Conservation (phyloP, 2,888 invertebrate genomes). For the Diadegma fenestrale region DNA sequence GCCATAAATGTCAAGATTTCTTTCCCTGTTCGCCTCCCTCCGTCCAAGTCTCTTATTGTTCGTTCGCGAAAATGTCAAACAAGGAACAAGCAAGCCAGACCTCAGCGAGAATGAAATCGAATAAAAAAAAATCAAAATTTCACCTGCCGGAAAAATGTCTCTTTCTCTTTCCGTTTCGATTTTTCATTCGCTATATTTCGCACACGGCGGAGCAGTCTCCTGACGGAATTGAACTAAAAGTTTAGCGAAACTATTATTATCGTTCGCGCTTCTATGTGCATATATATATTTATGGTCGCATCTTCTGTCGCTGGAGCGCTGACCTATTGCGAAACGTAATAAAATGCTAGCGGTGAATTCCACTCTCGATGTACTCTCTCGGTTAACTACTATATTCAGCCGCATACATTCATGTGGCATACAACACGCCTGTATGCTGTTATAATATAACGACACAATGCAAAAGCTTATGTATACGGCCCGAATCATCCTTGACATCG, state of each 20-base stretch:
- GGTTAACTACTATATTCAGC: slow-evolving; percentile 46
- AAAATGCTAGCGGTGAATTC: slow-evolving; percentile 77
- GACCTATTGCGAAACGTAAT: slow-evolving; percentile 82
- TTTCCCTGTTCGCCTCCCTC: slow-evolving; percentile 11
- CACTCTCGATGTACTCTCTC: slow-evolving; percentile 62
- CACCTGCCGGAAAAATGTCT: background rate
- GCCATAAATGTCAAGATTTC: slow-evolving; percentile 42
- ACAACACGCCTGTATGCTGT: slow-evolving; percentile 14
- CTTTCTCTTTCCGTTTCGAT: background rate
- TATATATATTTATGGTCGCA: slow-evolving; percentile 31
- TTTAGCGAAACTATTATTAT: slow-evolving; percentile 2
- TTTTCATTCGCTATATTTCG: slow-evolving; percentile 29
- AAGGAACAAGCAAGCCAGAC: background rate
- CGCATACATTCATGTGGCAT: background rate
- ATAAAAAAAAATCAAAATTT: background rate
- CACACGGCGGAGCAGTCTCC: background rate
- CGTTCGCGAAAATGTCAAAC: slow-evolving; percentile 21
- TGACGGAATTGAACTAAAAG: slow-evolving; percentile 22
- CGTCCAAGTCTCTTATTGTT: slow-evolving; percentile 9
- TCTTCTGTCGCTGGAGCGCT: slow-evolving; percentile 64
- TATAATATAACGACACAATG: slow-evolving; percentile 21
- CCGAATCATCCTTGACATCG: slow-evolving; percentile 80
- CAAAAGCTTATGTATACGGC: slow-evolving; percentile 23
- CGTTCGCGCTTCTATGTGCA: background rate
- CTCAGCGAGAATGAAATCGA: background rate